A percentile compares a stretch with the other conserved stretches of the same genome.
These are phyloP conservation scores for Sminthurides aquaticus DNA, from an alignment of 2,888 invertebrate species.

Conservation along the genomic window DNA sequence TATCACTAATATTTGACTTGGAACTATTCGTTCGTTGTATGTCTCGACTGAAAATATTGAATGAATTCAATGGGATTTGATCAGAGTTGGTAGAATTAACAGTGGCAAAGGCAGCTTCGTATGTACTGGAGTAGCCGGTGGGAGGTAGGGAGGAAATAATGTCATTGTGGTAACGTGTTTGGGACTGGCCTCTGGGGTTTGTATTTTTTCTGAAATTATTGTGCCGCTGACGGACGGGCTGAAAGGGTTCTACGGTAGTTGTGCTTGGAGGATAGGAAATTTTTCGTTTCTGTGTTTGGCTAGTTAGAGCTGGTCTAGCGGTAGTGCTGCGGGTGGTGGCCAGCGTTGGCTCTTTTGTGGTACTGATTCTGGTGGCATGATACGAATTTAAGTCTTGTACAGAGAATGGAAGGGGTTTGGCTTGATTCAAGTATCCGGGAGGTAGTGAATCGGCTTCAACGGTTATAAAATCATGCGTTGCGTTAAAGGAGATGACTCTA, in stretches of 20 bases:
- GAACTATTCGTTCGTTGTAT: background rate
- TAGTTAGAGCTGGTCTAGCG: background rate
- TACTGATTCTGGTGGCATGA: constrained; percentile 22
- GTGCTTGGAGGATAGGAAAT: background rate
- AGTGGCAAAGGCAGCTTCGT: background rate
- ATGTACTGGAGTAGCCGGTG: too few species aligned
- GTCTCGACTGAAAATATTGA: background rate
- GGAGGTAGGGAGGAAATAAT: too few species aligned
- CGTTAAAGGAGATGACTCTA: constrained; percentile 18
- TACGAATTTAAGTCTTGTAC: constrained; percentile 20
- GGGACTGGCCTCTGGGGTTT: constrained; percentile 7
- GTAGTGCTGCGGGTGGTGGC: background rate
- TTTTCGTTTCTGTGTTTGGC: background rate
- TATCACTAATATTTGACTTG: background rate
- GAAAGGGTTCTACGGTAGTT: too few species aligned
- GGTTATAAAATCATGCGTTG: constrained; percentile 23
- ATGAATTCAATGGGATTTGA: background rate
- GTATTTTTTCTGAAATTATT: constrained; percentile 20
- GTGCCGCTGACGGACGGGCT: too few species aligned
- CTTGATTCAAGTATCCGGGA: constrained; percentile 18
- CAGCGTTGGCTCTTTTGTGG: constrained; percentile 13
- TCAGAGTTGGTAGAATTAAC: background rate
- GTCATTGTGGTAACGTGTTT: too few species aligned
- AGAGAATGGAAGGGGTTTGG: constrained; percentile 19
- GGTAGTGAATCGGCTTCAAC: constrained; percentile 20